Base-by-base conservation (phyloP, 2,113 vertebrate genomes). In the Blennius ocellaris region DNA sequence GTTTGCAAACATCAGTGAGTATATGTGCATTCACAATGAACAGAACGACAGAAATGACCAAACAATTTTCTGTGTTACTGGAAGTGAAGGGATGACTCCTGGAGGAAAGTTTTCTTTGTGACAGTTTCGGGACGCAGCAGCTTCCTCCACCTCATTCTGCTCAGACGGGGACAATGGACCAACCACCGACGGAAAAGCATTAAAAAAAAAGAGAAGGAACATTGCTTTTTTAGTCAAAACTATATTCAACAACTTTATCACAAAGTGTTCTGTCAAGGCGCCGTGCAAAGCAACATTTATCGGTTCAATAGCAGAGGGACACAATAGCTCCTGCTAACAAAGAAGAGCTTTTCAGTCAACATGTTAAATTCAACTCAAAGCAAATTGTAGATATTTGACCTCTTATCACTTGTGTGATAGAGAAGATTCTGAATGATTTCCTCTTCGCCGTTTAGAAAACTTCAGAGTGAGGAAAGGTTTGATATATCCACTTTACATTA, bases 351-450 rank as follows among this genome's bases (percentile, higher is more conserved):
- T 78, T 78, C 8, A 59, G 59, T 53, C 17, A 67, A 64, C 48
- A 66, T 9, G 16, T 62, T 74, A 65, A 69, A 73, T 73, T 43
- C 64, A 69, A 64, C 5, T 50, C 11, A 14, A 47, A 43, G 45
- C 17, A 30, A 5, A 15, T 7, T 6, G 9, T 15, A 56, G 12
- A 45, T 43, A 14, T 49, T 6, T 3, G 50, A 51, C 2, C 39
- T 50, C 38, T 17, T 43, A 36, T 14, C 4, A 59, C 21, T 30
- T 44, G 21, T 30, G 21, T 2, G 21, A 30, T 4, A 30, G 21
- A 30, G 21, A 30, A 30, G 21, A 30, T 30, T 30, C 21, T 30
- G 21, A 30, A 30, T 30, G 21, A 30, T 30, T 30, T 30, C 21
- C 21, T 30, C 21, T 30, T 30, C 4, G 21, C 21, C 21, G 21